A percentile compares a stretch with the other conserved stretches of the same genome.
phyloP scores from a whole-genome alignment of 2,888 invertebrate species.

The Stomorhina lunata region DNA sequence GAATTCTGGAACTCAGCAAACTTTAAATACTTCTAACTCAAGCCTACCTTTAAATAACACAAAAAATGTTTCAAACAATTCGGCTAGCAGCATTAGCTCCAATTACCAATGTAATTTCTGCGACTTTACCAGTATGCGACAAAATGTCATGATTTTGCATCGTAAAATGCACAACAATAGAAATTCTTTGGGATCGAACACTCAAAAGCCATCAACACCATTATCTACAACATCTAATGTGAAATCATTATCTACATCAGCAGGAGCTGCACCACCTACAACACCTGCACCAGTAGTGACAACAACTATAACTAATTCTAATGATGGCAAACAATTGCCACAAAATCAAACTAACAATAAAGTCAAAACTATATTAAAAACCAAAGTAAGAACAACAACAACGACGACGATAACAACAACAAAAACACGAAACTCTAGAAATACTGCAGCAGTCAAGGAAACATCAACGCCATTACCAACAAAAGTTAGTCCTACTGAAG shows the following conservation, averaged over 20 bases:
- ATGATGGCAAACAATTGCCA: constrained; percentile 19
- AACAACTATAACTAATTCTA: constrained; percentile 16
- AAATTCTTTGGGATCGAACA: constrained; percentile 41
- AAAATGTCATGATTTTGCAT: constrained; percentile 88
- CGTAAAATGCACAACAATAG: constrained; percentile 84
- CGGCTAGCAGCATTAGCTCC: constrained; percentile 27
- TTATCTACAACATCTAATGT: neutral
- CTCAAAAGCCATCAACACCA: neutral
- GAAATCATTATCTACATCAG: neutral
- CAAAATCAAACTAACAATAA: constrained; percentile 15
- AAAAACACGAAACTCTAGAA: neutral
- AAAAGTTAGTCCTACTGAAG: too few relatives aligned
- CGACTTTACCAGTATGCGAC: constrained; percentile 84
- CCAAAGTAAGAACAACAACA: constrained; percentile 44
- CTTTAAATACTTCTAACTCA: neutral
- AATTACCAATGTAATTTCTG: constrained; percentile 84
- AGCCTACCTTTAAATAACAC: constrained; percentile 28
- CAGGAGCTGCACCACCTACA: neutral
- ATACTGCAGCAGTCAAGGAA: neutral
- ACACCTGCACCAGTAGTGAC: constrained; percentile 1
- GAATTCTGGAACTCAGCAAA: constrained; percentile 17
- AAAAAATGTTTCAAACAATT: constrained; percentile 38
- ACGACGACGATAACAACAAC: neutral
- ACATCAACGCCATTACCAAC: neutral
- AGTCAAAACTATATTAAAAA: constrained; percentile 28